Conservation (phyloP, 2,888 invertebrate species). For the Stenolophus ochropezus region DNA sequence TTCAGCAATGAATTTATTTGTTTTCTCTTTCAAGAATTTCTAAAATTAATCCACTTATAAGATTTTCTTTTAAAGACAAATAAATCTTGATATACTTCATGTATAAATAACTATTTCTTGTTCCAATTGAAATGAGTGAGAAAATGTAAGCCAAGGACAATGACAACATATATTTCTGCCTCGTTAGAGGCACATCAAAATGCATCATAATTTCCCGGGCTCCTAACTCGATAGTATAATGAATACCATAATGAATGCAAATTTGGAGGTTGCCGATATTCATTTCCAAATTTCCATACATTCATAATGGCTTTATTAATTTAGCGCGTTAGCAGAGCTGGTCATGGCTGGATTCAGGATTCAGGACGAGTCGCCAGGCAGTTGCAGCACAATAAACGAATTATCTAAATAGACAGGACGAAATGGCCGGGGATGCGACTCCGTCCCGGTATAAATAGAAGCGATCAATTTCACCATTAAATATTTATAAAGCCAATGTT, state of each 20-base stretch:
- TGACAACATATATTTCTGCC: neutral
- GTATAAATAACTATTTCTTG: too few species aligned
- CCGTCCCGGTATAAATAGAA: neutral
- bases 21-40: too few species aligned
- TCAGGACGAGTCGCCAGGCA: neutral
- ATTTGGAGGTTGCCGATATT: constrained; percentile 2
- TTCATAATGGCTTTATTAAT: constrained; percentile 34
- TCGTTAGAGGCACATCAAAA: neutral
- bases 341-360: too few species aligned
- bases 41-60: too few species aligned
- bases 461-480: neutral
- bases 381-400: constrained; percentile 26
- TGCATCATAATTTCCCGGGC: neutral
- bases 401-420: constrained; percentile 2
- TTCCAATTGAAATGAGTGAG: too few species aligned
- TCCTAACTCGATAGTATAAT: constrained; percentile 1
- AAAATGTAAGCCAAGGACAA: too few species aligned
- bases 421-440: neutral
- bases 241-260: constrained; percentile 10
- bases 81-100: too few species aligned
- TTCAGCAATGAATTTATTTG: too few species aligned
- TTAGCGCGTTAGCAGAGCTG: constrained; percentile 2
- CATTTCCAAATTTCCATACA: constrained; percentile 24
- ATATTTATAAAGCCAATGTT: neutral
- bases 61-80: too few species aligned